Evolutionary conservation across 2,797 vertebrate species (phyloP), one percentile per base, ranked within the genome.

Genomic region (Dermochelys coriacea): DNA sequence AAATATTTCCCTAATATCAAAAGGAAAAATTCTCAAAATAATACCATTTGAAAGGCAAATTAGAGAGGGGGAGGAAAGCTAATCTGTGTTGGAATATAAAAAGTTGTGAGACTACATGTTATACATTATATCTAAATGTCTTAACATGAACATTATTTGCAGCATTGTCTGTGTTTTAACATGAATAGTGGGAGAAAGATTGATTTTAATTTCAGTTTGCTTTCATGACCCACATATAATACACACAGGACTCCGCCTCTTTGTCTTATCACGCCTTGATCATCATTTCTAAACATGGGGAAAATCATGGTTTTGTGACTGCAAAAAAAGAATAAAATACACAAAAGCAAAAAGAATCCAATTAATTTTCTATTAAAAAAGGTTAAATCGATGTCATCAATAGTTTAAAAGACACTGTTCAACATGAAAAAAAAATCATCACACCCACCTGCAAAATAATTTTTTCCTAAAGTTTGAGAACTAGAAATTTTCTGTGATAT

Each of bases 391-490:
- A 5, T 19, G 79, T 29, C 15, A 59, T 57, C 52, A 50, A 27
- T 1, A 2, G 52, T 81, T 64, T 81, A 18, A 86, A 86, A 47
- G 71, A 79, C 0, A 23, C 23, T 47, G 41, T 75, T 68, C 8
- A 19, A n/a, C 68, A 37, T 15, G 34, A 5, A 18, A 16, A 37
- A 19, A n/a, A 14, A 34, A 8, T 12, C 12, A 3, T 9, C 29
- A 49, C 34, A 84, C 23, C 0, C 0, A 0, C 16, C 77, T 21
- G n/a, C 16, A 81, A 84, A n/a, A 84, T 49, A 57, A 14, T 27
- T 84, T 84, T 68, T 59, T 47, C 45, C 29, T 37, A 16, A 25
- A 37, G 5, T 31, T 45, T 86, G 84, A 85, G 86, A 95, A 88
- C 1, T 0, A 51, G 80, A 82, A 12, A n/a, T 49, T 29, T 83